A percentile compares a stretch with the other conserved stretches of the same genome.
Evolutionary conservation across 2,797 vertebrate species (phyloP).

Genomic region (Pipistrellus pygmaeus): DNA sequence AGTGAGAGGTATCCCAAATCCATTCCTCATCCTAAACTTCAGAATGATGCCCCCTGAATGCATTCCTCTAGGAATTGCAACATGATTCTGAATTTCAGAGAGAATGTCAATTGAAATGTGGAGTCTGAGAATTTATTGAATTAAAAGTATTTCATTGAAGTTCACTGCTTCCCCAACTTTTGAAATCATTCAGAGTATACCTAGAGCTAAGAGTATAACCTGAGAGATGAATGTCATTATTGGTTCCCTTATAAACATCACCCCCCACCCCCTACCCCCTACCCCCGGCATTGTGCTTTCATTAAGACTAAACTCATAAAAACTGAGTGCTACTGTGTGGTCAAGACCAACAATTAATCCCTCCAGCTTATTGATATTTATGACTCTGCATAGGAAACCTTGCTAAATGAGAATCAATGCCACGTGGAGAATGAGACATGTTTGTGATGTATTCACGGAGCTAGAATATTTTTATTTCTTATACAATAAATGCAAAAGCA

Average conservation of each 20-base stretch:
- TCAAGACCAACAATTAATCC: not conserved
- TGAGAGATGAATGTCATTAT: not conserved
- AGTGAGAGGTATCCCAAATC: not conserved
- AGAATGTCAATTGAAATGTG: not conserved
- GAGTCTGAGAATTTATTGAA: not conserved
- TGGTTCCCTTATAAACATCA: not conserved
- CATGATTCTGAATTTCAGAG: not conserved
- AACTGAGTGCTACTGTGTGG: not conserved
- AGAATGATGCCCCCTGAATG: rapidly evolving
- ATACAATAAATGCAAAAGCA: constrained; percentile 21
- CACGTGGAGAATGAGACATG: not conserved
- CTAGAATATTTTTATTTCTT: not conserved
- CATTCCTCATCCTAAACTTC: not conserved
- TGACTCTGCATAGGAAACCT: not conserved
- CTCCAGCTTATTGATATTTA: not conserved
- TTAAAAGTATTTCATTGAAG: not conserved
- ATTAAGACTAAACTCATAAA: not conserved
- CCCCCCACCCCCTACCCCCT: rapidly evolving
- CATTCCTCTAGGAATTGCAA: not conserved
- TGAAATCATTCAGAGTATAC: not conserved
- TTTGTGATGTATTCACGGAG: not conserved
- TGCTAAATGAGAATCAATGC: not conserved
- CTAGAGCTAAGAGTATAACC: not conserved
- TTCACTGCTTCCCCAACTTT: not conserved
- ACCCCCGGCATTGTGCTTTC: not conserved